phyloP scores from a whole-genome alignment of 2,113 vertebrate genomes.

The Bambusicola thoracicus region DNA sequence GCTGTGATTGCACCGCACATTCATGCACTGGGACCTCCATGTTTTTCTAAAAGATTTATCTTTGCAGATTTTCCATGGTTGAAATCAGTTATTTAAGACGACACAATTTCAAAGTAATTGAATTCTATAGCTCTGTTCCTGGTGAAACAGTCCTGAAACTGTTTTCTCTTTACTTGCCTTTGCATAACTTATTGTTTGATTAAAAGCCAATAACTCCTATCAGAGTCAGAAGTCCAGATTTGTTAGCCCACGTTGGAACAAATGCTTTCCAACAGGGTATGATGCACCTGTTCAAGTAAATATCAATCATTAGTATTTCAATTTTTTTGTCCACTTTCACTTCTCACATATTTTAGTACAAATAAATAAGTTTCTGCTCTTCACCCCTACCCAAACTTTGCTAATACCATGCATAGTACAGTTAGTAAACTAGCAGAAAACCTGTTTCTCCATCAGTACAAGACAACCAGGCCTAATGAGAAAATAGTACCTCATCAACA shows the following conservation, averaged over 20 bases:
- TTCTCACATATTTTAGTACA: not conserved
- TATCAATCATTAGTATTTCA: not conserved
- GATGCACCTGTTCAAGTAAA: not conserved
- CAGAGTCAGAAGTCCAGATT: not conserved
- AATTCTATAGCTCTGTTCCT: not conserved
- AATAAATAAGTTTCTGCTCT: not conserved
- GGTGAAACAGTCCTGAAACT: not conserved
- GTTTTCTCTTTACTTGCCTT: not conserved
- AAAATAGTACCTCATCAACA: not conserved
- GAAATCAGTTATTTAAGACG: not conserved
- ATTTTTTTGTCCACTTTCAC: not conserved
- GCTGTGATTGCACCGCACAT: not conserved
- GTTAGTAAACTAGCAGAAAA: not conserved
- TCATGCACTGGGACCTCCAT: not conserved
- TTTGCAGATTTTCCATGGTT: not conserved
- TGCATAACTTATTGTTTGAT: not conserved
- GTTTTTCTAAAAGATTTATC: too few relatives aligned
- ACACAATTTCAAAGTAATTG: not conserved
- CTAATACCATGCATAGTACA: not conserved
- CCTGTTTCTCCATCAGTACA: not conserved
- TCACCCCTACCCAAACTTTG: not conserved
- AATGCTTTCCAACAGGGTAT: too few relatives aligned
- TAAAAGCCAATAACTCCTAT: not conserved
- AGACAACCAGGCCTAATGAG: not conserved
- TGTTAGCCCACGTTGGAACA: not conserved